These are phyloP conservation scores for Hormaphis cornu DNA, from an alignment of 1,140 invertebrate species.

Conservation along the genomic window DNA sequence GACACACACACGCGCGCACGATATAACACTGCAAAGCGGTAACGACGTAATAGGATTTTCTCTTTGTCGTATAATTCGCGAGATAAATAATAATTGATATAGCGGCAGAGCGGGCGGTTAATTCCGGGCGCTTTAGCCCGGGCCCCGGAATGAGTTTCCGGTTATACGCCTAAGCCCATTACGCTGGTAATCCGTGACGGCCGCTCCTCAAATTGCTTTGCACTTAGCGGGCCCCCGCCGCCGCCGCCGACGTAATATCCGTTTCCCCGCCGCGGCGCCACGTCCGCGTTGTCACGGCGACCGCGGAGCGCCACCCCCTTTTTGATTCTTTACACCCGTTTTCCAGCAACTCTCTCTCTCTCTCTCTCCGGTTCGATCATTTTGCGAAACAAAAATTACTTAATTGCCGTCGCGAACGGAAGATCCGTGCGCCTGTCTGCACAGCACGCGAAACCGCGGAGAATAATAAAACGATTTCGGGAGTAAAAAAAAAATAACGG, in stretches of 20 bases:
- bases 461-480: no score
- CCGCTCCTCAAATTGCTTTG: conserved; percentile 23
- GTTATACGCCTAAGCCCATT: conserved; percentile 31
- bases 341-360: neutral
- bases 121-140: conserved; percentile 31
- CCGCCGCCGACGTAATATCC: neutral
- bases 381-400: no score
- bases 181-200: conserved; percentile 30
- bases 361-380: no score
- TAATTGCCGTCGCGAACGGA: no score
- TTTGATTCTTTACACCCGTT: neutral
- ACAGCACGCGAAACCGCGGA: no score
- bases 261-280: neutral
- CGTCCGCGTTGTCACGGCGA: neutral
- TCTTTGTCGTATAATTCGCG: neutral
- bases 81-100: conserved; percentile 25
- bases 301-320: conserved; percentile 5
- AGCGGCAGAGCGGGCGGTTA: neutral
- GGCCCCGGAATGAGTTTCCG: conserved; percentile 28
- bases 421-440: no score
- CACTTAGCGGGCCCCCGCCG: conserved; percentile 9
- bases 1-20: neutral
- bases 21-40: conserved; percentile 8
- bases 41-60: conserved; percentile 25
- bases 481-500: no score